phyloP scores from a whole-genome alignment of 2,888 invertebrate genomes.

The Cataglyphis altisquamis region DNA sequence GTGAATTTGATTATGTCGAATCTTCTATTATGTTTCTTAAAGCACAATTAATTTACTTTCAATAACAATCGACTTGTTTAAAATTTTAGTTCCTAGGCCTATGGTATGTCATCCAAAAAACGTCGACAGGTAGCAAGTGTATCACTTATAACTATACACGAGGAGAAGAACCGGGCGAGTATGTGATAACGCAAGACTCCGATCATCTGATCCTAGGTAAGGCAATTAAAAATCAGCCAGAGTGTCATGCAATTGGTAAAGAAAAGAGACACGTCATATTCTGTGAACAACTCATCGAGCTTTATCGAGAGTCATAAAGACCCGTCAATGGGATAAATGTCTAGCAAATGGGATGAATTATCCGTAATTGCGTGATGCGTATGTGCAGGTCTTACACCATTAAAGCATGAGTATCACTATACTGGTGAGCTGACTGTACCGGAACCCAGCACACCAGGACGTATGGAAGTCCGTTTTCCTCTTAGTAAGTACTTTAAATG shows the following conservation, averaged over 20 bases:
- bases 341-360: constrained; percentile 80
- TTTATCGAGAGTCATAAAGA: constrained; percentile 72
- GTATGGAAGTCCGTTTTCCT: constrained; percentile 93
- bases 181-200: constrained; percentile 91
- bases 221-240: constrained; percentile 33
- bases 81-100: constrained; percentile 90
- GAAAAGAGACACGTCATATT: constrained; percentile 27
- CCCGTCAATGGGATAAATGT: constrained; percentile 80
- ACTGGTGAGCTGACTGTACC: constrained; percentile 90
- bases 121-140: constrained; percentile 93
- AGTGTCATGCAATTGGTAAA: neutral
- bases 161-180: constrained; percentile 90
- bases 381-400: constrained; percentile 89
- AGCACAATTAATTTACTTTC: neutral
- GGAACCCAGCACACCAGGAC: constrained; percentile 89
- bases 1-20: neutral
- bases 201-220: constrained; percentile 88
- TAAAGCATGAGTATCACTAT: constrained; percentile 93
- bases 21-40: neutral
- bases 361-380: constrained; percentile 74
- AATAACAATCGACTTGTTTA: constrained; percentile 15
- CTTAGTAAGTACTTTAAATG: constrained; percentile 90
- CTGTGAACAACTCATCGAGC: constrained; percentile 54
- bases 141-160: constrained; percentile 92
- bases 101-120: constrained; percentile 95